A percentile compares a stretch with the other conserved stretches of the same genome.
Conservation (phyloP, 2,888 invertebrate genomes). For the Ophioninae sp. region DNA sequence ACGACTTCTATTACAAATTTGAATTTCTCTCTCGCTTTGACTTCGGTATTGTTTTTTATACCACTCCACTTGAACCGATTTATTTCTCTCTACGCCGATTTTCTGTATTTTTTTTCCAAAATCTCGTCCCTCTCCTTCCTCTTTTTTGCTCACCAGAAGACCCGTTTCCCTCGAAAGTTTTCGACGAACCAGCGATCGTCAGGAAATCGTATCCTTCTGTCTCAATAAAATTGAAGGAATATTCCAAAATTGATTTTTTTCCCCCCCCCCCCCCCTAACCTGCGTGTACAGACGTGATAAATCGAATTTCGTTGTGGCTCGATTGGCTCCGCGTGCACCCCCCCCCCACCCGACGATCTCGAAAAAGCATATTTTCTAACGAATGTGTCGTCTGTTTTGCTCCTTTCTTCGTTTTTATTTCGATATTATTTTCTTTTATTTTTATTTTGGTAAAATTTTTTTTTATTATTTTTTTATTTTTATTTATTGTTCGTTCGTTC, state of each 20-base stretch:
- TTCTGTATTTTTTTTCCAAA: too few species aligned
- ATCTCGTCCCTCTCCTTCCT: neutral
- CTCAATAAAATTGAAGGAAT: neutral
- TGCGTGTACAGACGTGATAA: constrained; percentile 38
- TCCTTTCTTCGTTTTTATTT: constrained; percentile 18
- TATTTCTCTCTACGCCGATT: neutral
- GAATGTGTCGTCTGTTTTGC: constrained; percentile 28
- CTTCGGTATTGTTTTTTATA: too few species aligned
- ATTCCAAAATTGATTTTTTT: neutral
- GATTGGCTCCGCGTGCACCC: constrained; percentile 30
- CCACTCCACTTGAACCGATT: too few species aligned
- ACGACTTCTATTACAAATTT: too few species aligned
- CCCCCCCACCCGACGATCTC: neutral
- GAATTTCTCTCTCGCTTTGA: too few species aligned
- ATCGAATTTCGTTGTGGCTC: constrained; percentile 10
- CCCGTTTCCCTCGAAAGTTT: neutral
- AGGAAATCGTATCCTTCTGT: neutral
- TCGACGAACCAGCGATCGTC: neutral
- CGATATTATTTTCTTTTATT: too few species aligned
- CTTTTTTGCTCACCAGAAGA: neutral
- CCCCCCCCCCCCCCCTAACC: neutral
- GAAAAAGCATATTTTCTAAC: constrained; percentile 16
- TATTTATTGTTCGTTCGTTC: neutral
- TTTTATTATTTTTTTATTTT: constrained; percentile 4
- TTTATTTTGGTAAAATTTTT: constrained; percentile 22